Evolutionary conservation across 2,888 invertebrate species (phyloP).

Genomic region (Griposia aprilina): DNA sequence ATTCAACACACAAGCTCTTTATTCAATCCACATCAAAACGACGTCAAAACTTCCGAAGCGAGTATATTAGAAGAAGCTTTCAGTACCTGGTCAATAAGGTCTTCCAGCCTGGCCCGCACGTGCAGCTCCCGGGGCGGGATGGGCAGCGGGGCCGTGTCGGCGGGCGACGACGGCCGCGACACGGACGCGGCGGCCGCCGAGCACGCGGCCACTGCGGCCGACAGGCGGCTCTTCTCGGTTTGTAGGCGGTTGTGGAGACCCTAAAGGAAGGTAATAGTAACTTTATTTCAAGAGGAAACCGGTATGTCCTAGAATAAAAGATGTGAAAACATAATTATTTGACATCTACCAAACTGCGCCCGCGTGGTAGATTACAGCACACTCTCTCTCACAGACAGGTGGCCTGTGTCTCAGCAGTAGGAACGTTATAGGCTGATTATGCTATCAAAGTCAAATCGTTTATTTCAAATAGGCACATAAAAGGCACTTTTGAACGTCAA

Average conservation of each 20-base stretch:
- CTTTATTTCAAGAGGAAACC: no score
- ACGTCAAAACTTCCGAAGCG: constrained; percentile 74
- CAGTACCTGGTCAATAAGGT: constrained; percentile 97
- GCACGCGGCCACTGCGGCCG: constrained; percentile 97
- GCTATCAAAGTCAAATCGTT: no score
- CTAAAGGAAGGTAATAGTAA: constrained; percentile 62
- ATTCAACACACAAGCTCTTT: constrained; percentile 8
- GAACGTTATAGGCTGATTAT: no score
- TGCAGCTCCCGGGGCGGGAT: constrained; percentile 96
- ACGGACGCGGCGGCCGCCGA: constrained; percentile 98
- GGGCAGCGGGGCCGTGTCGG: constrained; percentile 96
- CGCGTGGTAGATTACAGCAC: no score
- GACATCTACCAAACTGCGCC: no score
- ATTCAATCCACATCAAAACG: constrained; percentile 68
- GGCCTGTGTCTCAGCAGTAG: no score
- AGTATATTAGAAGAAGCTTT: constrained; percentile 71
- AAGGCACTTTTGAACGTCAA: no score
- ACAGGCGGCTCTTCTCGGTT: constrained; percentile 95
- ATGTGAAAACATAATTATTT: no score
- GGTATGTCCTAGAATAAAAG: no score
- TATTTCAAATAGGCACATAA: no score
- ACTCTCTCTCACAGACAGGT: no score
- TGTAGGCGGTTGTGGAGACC: constrained; percentile 96
- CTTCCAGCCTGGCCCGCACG: constrained; percentile 96
- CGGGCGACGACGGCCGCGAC: constrained; percentile 96